Base-by-base conservation (phyloP, 2,888 invertebrate species). In the Meteorus cinctellus region DNA sequence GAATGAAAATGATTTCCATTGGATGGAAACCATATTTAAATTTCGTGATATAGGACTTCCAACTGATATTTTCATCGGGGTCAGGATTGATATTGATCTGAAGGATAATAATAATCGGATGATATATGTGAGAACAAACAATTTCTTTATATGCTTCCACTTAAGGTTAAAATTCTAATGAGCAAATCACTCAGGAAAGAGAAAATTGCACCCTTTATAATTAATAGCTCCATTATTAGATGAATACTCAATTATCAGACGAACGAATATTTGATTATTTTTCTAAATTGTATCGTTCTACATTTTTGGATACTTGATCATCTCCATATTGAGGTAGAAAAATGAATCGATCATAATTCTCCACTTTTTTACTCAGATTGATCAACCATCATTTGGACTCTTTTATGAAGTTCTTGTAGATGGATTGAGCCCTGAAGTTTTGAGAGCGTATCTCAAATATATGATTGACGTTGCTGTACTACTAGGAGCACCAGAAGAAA, bases 61-160 rank as follows among this genome's bases (percentile, higher is more conserved):
- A 80, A 95, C 96, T 77, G 96, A 97, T 90, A 96, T 96, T 88
- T 94, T 97, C 89, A 92, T 97, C 59, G 97, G 97, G 88, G 96
- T 97, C 89, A 96, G 96, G 59, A 95, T 97, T 85, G 94, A 95
- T 45, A 94, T 96, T 10, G 97, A 97, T 89, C 92, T 97, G 78
- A 97, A 96, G 90, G 97, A 97, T 89, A 97, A 96, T 55, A 95
- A 96, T 0, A 93, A 92, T 84, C 92, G 96, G 78, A 92, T 96
- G 69, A 96, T 97, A 85, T 96, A 96, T 91, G 97, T 97, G 92
- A 93, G 94, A 89, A 34, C 34, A 34, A 34, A 34, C 34, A 34
- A 34, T 34, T 34, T 34, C 34, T 6, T 8, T 4, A 34, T 2
- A 34, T 34, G 8, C 34, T 24, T 24, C 24, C 1, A 24, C 24